Percentiles rank a stretch among this genome's conserved stretches.
Evolutionary conservation across 2,888 invertebrate genomes (phyloP).

Genomic region (Glyphotaelius pellucidus): DNA sequence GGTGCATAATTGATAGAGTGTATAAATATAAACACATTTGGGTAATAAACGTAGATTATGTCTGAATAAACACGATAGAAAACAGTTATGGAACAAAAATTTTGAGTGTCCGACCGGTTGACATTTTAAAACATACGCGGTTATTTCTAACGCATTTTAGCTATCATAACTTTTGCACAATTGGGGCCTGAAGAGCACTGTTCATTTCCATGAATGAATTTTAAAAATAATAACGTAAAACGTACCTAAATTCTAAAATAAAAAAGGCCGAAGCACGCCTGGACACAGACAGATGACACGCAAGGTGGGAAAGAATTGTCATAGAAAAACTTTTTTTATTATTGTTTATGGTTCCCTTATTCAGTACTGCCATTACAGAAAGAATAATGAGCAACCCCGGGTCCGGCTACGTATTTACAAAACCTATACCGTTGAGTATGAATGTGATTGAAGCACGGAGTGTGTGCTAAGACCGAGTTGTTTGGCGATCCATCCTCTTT

Average conservation of each 20-base stretch:
- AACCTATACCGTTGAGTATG: too few species aligned
- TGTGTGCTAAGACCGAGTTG: too few species aligned
- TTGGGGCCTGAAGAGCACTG: background rate
- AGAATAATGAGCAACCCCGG: too few species aligned
- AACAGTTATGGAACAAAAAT: background rate
- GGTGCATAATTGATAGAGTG: background rate
- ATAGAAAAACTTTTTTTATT: background rate
- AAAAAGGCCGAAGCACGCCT: constrained; percentile 19
- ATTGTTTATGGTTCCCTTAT: too few species aligned
- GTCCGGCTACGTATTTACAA: too few species aligned
- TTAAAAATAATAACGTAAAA: background rate
- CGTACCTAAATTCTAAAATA: constrained; percentile 5
- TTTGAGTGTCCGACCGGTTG: constrained; percentile 9
- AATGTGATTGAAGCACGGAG: too few species aligned
- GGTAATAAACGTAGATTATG: background rate
- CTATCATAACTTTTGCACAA: background rate
- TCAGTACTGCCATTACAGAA: too few species aligned
- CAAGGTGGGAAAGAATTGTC: constrained; percentile 33
- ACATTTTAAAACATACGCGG: constrained; percentile 27
- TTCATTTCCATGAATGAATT: background rate
- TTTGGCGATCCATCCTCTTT: too few species aligned
- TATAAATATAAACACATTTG: background rate
- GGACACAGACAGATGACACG: constrained; percentile 20
- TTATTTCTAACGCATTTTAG: background rate
- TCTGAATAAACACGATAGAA: background rate